Evolutionary conservation across 2,113 vertebrate species (phyloP).

Genomic region (Oreochromis spilurus): DNA sequence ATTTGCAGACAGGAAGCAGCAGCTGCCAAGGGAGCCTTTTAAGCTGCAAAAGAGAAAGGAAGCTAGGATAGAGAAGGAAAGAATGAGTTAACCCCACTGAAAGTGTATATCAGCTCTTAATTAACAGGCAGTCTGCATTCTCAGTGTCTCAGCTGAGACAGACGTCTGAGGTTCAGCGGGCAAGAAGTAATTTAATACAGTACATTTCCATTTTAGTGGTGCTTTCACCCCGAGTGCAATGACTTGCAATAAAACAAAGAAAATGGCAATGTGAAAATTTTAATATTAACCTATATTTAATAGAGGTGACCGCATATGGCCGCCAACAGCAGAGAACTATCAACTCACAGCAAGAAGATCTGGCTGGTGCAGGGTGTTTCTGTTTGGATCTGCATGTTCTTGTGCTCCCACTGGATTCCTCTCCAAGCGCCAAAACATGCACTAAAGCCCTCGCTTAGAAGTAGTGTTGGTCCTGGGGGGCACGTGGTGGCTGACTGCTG

Average conservation of each 20-base stretch:
- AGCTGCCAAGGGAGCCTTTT: slow-evolving; percentile 37
- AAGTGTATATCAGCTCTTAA: slow-evolving; percentile 32
- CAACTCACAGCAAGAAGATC: background rate
- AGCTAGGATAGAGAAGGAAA: background rate
- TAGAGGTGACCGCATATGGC: background rate
- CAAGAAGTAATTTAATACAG: slow-evolving; percentile 25
- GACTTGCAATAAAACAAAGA: background rate
- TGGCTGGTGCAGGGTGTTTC: background rate
- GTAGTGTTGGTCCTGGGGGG: background rate
- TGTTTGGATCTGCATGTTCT: background rate
- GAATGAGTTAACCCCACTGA: slow-evolving; percentile 20
- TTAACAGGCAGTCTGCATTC: slow-evolving; percentile 32
- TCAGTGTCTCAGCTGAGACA: background rate
- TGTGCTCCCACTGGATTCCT: background rate
- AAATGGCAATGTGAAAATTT: background rate
- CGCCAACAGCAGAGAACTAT: background rate
- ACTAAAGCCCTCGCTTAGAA: background rate
- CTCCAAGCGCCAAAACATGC: background rate
- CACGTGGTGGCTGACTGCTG: background rate
- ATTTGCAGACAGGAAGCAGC: background rate
- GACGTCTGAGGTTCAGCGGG: background rate
- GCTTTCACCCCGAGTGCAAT: background rate
- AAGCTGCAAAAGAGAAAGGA: background rate
- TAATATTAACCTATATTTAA: background rate
- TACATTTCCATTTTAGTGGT: slow-evolving; percentile 13